phyloP scores from a whole-genome alignment of 2,797 vertebrate species.

The Argyrosomus regius region DNA sequence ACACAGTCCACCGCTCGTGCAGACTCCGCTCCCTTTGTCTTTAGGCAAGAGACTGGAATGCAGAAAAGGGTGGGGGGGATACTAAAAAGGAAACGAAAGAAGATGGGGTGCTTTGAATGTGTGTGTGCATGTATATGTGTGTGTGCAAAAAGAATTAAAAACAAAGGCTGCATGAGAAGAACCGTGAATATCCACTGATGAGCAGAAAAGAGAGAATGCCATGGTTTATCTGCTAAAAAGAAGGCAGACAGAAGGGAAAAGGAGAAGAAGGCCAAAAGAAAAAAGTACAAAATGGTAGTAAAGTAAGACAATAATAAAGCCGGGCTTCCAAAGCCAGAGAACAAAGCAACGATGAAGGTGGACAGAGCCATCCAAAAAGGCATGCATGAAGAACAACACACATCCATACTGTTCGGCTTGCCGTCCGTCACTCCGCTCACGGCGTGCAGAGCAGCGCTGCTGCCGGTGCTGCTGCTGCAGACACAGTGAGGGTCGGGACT shows the following conservation, averaged over 20 bases:
- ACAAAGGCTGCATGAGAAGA: constrained; percentile 59
- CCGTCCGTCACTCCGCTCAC: constrained; percentile 80
- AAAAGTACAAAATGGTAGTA: constrained; percentile 34
- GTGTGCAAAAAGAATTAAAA: constrained; percentile 40
- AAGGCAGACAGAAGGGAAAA: constrained; percentile 33
- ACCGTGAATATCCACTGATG: constrained; percentile 40
- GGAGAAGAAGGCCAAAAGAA: neutral
- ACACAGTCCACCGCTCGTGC: constrained; percentile 8
- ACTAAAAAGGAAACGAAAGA: constrained; percentile 32
- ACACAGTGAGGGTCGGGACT: constrained; percentile 76
- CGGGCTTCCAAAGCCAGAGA: constrained; percentile 42
- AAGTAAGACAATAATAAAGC: constrained; percentile 44
- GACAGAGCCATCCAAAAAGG: constrained; percentile 69
- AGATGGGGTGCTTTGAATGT: constrained; percentile 30
- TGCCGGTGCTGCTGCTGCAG: constrained; percentile 53
- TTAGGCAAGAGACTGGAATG: constrained; percentile 75
- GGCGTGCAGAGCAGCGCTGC: constrained; percentile 56
- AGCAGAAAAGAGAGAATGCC: constrained; percentile 31
- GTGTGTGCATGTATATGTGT: constrained; percentile 11
- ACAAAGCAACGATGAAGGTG: constrained; percentile 52
- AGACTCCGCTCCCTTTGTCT: constrained; percentile 61
- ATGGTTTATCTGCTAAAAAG: constrained; percentile 28
- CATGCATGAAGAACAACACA: constrained; percentile 72
- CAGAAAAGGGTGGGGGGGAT: constrained; percentile 29
- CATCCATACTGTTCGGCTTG: constrained; percentile 63